Base-by-base conservation (phyloP, 2,797 vertebrate species). In the Mionectes olivaceus region DNA sequence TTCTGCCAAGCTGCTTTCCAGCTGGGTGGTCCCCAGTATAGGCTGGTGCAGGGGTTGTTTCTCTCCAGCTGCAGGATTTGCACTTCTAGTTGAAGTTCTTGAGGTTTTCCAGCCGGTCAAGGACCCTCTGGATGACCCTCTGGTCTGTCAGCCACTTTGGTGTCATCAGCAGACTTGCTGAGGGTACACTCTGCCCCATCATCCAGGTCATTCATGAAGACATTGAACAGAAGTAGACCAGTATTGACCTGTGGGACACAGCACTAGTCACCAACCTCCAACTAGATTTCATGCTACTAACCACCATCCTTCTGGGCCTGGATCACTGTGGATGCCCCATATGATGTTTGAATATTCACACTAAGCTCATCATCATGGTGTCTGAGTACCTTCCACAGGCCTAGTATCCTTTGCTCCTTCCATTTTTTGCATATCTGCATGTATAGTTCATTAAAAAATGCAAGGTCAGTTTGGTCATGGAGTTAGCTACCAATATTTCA, bases 21-120 rank as follows among this genome's bases (percentile, higher is more conserved):
- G 21, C 43, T 63, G 80, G 16, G 46, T 30, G 12, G 4, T 18
- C 16, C 30, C n/a, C 33, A 57, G 49, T 0, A 0, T 43, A 11
- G n/a, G 4, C 11, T 55, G 39, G 10, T 59, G n/a, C 28, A 33
- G 16, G 47, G 6, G 13, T 56, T 47, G 23, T n/a, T 87, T 25
- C 49, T 73, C 2, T 21, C 35, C 39, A n/a, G 35, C 32, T 87
- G n/a, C 55, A 69, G 37, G 33, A 28, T 74, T 33, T 5, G 46
- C n/a, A 35, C 6, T 81, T 77, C 30, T n/a, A 19, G n/a, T 11
- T 83, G 44, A 68, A 73, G 18, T 47, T 69, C 17, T 19, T 23
- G 7, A 60, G 21, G 15, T 9, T 71, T 49, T 80, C 44, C 50
- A 33, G 43, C 11, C 37, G n/a, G 49, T 11, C 2, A 13, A 70